phyloP scores from a whole-genome alignment of 1,140 invertebrate species.

The Aphelenchoides besseyi region DNA sequence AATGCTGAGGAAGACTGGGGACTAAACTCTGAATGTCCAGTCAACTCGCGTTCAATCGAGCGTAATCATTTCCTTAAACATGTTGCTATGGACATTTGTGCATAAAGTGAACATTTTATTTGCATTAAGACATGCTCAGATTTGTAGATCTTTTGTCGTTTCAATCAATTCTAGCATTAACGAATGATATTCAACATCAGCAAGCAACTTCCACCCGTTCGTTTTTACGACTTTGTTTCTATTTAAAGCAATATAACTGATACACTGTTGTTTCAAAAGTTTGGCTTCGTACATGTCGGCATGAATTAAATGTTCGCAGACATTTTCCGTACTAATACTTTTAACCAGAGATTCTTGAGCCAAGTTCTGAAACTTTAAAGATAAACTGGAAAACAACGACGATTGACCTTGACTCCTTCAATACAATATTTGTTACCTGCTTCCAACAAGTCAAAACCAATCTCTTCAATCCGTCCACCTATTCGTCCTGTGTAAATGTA shows the following conservation, averaged over 20 bases:
- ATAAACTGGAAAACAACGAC: background rate
- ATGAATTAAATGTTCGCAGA: background rate
- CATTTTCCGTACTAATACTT: background rate
- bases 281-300: slow-evolving; percentile 8
- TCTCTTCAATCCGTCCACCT: background rate
- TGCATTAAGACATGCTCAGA: background rate
- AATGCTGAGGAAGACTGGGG: background rate
- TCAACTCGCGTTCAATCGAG: background rate
- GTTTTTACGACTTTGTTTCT: background rate
- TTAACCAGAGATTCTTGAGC: background rate
- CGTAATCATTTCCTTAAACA: background rate
- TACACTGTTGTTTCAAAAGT: slow-evolving; percentile 11
- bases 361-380: background rate
- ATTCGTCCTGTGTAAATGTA: slow-evolving; percentile 10
- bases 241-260: background rate
- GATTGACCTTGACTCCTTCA: slow-evolving; percentile 4
- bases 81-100: background rate
- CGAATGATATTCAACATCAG: background rate
- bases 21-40: background rate
- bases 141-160: slow-evolving; percentile 9
- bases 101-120: background rate
- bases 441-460: background rate
- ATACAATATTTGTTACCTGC: slow-evolving; percentile 4
- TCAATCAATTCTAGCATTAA: slow-evolving; percentile 5
- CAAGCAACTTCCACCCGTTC: background rate